phyloP scores from a whole-genome alignment of 1,140 invertebrate genomes.

The Nilaparvata lugens region DNA sequence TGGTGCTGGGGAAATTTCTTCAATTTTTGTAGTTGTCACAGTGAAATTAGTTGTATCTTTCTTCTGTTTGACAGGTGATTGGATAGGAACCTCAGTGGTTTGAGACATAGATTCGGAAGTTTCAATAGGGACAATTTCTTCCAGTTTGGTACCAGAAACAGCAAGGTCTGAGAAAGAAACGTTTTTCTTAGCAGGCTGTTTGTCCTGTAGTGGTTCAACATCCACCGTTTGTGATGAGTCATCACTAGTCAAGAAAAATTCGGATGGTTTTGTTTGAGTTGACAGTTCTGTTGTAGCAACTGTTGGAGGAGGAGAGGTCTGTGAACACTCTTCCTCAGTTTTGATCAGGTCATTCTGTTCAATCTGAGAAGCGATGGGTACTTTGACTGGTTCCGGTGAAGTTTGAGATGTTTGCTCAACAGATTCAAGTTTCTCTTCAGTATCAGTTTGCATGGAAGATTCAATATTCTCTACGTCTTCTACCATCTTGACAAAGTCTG shows the following conservation, averaged over 20 bases:
- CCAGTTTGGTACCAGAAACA: not conserved
- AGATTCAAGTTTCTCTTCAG: conserved; percentile 11
- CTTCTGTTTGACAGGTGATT: not conserved
- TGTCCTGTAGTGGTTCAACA: not conserved
- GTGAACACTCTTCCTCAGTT: conserved; percentile 33
- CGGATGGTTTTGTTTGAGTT: conserved; percentile 29
- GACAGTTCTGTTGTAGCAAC: conserved; percentile 25
- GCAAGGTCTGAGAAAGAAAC: not conserved
- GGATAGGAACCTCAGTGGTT: not conserved
- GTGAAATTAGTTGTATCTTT: not conserved
- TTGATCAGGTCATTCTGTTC: conserved; percentile 33
- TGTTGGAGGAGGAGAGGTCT: conserved; percentile 19
- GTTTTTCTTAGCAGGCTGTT: not conserved
- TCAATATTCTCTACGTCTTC: conserved; percentile 29
- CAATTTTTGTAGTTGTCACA: not conserved
- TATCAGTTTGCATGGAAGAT: conserved; percentile 31
- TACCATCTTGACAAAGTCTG: conserved; percentile 27
- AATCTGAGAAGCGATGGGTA: conserved; percentile 37
- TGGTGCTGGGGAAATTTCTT: not conserved
- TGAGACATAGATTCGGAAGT: not conserved
- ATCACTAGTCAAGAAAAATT: conserved; percentile 28
- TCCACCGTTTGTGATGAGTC: conserved; percentile 26
- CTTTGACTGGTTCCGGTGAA: conserved; percentile 21
- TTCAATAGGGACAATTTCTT: conserved; percentile 9
- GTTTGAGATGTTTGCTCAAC: conserved; percentile 25